A percentile compares a stretch with the other conserved stretches of the same genome.
These are phyloP conservation scores for Scaeva pyrastri DNA, from an alignment of 2,888 invertebrate species.

Conservation along the genomic window DNA sequence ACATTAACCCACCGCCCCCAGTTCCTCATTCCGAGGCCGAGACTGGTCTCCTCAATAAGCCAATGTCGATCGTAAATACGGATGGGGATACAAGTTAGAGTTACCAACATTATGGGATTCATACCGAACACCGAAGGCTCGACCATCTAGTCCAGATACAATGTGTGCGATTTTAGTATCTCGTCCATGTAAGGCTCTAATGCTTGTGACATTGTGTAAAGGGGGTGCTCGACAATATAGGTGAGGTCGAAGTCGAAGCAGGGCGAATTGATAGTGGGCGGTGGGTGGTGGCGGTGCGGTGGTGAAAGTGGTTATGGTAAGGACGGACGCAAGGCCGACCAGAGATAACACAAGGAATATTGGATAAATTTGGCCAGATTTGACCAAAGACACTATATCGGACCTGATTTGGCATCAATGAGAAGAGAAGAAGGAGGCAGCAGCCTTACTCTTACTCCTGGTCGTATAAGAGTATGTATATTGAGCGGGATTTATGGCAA, in stretches of 20 bases:
- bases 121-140: conserved; percentile 31
- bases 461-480: conserved; percentile 8
- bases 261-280: not conserved
- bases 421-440: conserved; percentile 3
- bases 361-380: conserved; percentile 65
- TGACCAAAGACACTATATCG: conserved; percentile 16
- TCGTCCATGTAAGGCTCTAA: conserved; percentile 38
- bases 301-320: not conserved
- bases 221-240: not conserved
- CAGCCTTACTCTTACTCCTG: not conserved
- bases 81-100: conserved; percentile 57
- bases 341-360: conserved; percentile 59
- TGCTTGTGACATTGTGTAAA: conserved; percentile 38
- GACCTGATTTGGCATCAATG: not conserved
- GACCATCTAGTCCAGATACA: conserved; percentile 33
- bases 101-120: conserved; percentile 60
- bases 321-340: conserved; percentile 27
- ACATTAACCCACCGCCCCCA: not conserved
- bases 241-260: not conserved
- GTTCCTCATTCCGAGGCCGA: not conserved
- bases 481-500: conserved; percentile 70
- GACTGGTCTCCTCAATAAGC: conserved; percentile 55
- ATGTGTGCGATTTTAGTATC: conserved; percentile 46
- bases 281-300: conserved; percentile 9
- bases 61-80: conserved; percentile 71